Percentiles rank a stretch among this genome's conserved stretches.
phyloP scores from a whole-genome alignment of 1,140 invertebrate species.

The Heliconius eleuchia region DNA sequence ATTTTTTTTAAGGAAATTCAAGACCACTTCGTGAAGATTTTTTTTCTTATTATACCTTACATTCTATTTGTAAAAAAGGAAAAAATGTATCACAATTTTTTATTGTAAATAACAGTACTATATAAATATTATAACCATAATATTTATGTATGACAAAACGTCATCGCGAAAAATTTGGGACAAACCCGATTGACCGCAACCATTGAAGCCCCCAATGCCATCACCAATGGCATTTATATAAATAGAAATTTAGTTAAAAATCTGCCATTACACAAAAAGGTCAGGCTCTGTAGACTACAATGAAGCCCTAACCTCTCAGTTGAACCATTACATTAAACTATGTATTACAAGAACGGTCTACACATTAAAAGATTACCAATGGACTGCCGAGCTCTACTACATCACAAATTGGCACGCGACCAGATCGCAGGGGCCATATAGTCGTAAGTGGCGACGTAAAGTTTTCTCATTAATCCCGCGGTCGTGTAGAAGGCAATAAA shows the following conservation, averaged over 20 bases:
- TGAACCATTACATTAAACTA: not conserved
- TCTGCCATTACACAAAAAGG: not conserved
- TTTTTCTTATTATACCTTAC: too few relatives aligned
- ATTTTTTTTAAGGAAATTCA: not conserved
- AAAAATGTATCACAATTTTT: not conserved
- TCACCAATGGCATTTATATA: not conserved
- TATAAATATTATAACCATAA: not conserved
- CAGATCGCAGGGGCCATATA: slow-evolving; percentile 22
- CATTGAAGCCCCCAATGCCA: not conserved
- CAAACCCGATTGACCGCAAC: not conserved
- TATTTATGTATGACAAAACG: not conserved
- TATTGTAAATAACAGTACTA: not conserved
- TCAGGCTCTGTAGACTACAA: too few relatives aligned
- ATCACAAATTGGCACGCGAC: slow-evolving; percentile 18
- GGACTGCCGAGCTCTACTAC: not conserved
- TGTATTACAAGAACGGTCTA: not conserved
- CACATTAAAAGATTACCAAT: not conserved
- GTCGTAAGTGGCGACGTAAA: slow-evolving; percentile 20
- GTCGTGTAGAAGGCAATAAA: slow-evolving; percentile 29
- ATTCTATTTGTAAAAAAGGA: not conserved
- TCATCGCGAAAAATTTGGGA: not conserved
- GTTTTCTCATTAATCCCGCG: slow-evolving; percentile 42
- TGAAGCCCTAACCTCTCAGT: not conserved
- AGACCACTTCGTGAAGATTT: not conserved
- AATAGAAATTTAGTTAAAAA: not conserved